A percentile compares a stretch with the other conserved stretches of the same genome.
These are phyloP conservation scores for Diprion similis DNA, from an alignment of 1,140 invertebrate genomes.

Conservation along the genomic window DNA sequence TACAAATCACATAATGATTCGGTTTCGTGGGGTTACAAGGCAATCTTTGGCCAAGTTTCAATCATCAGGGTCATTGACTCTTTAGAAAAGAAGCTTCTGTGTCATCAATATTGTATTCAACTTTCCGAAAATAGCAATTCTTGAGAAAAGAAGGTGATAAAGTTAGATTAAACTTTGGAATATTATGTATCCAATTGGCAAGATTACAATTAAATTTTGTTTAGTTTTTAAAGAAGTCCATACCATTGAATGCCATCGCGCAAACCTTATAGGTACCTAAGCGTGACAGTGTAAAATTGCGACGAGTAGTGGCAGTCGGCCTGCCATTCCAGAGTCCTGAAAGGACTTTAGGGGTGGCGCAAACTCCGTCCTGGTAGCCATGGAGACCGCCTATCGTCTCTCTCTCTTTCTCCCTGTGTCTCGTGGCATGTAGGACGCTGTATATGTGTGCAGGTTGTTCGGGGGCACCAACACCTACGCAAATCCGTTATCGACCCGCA, in stretches of 20 bases:
- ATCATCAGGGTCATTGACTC: no score
- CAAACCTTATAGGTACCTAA: not conserved
- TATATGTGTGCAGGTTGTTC: not conserved
- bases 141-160: no score
- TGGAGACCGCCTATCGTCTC: not conserved
- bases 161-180: no score
- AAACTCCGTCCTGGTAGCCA: not conserved
- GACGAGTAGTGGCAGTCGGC: not conserved
- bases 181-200: no score
- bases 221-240: not conserved
- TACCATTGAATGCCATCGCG: not conserved
- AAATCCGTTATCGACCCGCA: not conserved
- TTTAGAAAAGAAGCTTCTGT: no score
- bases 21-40: no score
- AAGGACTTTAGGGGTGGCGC: conserved; percentile 4
- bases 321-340: conserved; percentile 1
- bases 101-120: no score
- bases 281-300: no score
- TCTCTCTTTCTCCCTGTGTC: not conserved
- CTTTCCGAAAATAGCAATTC: no score
- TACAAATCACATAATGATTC: no score
- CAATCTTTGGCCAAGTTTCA: no score
- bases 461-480: not conserved
- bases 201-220: no score
- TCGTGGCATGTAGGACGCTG: not conserved